These are phyloP conservation scores for Synchiropus splendidus DNA, from an alignment of 2,113 vertebrate species.

Conservation along the genomic window DNA sequence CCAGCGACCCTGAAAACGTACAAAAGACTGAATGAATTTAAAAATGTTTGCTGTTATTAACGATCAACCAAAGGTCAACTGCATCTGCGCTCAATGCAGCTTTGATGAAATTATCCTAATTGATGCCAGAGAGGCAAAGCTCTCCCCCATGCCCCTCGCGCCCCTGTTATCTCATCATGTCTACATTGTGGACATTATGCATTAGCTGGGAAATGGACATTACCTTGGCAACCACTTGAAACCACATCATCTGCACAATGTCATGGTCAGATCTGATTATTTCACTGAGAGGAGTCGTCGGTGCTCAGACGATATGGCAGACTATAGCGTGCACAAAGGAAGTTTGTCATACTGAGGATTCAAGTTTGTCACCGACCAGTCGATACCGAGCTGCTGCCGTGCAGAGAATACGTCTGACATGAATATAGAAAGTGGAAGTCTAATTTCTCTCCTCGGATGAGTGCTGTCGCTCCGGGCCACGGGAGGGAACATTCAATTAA, in stretches of 20 bases:
- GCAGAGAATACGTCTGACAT: conserved; percentile 1
- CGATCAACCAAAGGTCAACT: too few species aligned
- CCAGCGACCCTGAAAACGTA: too few species aligned
- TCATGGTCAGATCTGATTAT: conserved; percentile 28
- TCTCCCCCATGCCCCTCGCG: too few species aligned
- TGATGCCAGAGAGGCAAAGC: not conserved
- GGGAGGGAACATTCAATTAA: conserved; percentile 33
- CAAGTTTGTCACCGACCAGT: too few species aligned
- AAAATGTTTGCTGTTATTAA: too few species aligned
- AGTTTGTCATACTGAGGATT: too few species aligned
- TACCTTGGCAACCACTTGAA: conserved; percentile 35
- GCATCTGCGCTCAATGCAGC: not conserved
- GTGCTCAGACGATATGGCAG: too few species aligned
- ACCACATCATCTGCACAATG: conserved; percentile 36
- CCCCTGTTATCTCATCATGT: conserved; percentile 9
- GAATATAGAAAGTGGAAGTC: conserved; percentile 11
- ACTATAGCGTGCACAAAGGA: too few species aligned
- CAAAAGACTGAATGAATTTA: too few species aligned
- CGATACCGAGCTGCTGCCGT: too few species aligned
- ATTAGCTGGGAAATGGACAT: conserved; percentile 22
- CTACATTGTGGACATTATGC: conserved; percentile 19
- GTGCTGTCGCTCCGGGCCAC: conserved; percentile 7
- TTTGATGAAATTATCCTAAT: conserved; percentile 12
- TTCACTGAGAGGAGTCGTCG: conserved; percentile 8
- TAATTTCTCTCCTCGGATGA: conserved; percentile 19